These are phyloP conservation scores for Fragum whitleyi DNA, from an alignment of 2,888 invertebrate genomes.

Conservation along the genomic window DNA sequence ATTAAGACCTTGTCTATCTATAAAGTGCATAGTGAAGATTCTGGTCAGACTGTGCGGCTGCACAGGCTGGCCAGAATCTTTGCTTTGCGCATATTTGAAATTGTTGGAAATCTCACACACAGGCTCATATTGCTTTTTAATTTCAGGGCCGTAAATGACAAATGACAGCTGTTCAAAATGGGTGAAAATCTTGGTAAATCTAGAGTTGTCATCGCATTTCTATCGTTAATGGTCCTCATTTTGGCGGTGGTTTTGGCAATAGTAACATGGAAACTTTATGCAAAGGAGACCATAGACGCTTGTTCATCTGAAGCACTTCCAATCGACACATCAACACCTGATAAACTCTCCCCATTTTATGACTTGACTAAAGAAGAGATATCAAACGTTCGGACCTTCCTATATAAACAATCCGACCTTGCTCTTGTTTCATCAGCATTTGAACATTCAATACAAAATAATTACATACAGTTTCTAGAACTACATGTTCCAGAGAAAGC, in stretches of 20 bases:
- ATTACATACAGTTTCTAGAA: slow-evolving; percentile 34
- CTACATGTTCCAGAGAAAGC: slow-evolving; percentile 37
- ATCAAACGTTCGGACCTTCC: slow-evolving; percentile 14
- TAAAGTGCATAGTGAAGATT: too few species aligned
- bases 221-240: slow-evolving; percentile 5
- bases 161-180: not conserved
- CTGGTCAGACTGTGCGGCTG: too few species aligned
- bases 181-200: not conserved
- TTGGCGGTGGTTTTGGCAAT: slow-evolving; percentile 2
- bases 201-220: slow-evolving; percentile 8
- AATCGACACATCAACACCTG: slow-evolving; percentile 35
- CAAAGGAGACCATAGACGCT: not conserved
- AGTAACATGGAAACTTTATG: slow-evolving; percentile 14
- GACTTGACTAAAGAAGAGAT: slow-evolving; percentile 38
- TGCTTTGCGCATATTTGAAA: too few species aligned
- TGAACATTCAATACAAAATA: slow-evolving; percentile 1
- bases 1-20: too few species aligned
- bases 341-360: slow-evolving; percentile 33
- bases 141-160: not conserved
- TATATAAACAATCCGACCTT: slow-evolving; percentile 28
- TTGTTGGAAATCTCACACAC: too few species aligned
- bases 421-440: slow-evolving; percentile 10
- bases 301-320: not conserved
- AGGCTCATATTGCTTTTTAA: too few species aligned
- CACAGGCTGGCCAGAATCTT: too few species aligned